Conservation (phyloP, 2,888 invertebrate species). For the Drosophila pegasa region DNA sequence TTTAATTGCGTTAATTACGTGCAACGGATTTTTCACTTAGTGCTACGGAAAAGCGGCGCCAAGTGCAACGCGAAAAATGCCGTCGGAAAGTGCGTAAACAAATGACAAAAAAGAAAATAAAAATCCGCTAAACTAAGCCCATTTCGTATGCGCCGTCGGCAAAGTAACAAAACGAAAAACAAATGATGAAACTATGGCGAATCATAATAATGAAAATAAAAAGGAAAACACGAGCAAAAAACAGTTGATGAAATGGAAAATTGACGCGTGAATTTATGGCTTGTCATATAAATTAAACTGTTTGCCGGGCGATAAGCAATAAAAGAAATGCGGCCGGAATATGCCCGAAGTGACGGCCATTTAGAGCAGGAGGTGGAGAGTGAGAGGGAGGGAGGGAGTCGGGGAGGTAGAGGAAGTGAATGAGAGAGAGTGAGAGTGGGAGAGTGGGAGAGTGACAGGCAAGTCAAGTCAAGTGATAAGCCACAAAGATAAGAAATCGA, state of each 20-base stretch:
- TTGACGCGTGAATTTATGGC: slow-evolving; percentile 57
- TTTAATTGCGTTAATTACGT: slow-evolving; percentile 85
- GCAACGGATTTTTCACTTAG: slow-evolving; percentile 82
- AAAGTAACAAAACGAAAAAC: slow-evolving; percentile 1
- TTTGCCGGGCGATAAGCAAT: slow-evolving; percentile 61
- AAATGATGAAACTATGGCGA: not conserved
- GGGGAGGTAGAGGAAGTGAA: not conserved
- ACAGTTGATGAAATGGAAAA: slow-evolving; percentile 20
- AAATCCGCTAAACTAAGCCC: not conserved
- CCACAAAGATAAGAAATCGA: slow-evolving; percentile 9
- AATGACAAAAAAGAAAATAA: not conserved
- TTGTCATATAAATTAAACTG: slow-evolving; percentile 70
- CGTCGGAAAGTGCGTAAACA: slow-evolving; percentile 47
- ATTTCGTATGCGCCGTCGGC: slow-evolving; percentile 33
- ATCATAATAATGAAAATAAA: not conserved
- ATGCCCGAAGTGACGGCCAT: slow-evolving; percentile 16
- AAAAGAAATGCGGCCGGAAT: slow-evolving; percentile 14
- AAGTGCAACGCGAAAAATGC: slow-evolving; percentile 37
- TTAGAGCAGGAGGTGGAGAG: not conserved
- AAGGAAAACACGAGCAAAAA: not conserved
- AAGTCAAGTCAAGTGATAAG: slow-evolving; percentile 1
- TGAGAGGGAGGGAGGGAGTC: not conserved
- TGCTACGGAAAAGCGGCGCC: slow-evolving; percentile 30
- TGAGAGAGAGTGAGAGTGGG: not conserved
- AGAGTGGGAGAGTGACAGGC: not conserved